phyloP scores from a whole-genome alignment of 1,140 invertebrate species.

The Palaemon carinicauda region DNA sequence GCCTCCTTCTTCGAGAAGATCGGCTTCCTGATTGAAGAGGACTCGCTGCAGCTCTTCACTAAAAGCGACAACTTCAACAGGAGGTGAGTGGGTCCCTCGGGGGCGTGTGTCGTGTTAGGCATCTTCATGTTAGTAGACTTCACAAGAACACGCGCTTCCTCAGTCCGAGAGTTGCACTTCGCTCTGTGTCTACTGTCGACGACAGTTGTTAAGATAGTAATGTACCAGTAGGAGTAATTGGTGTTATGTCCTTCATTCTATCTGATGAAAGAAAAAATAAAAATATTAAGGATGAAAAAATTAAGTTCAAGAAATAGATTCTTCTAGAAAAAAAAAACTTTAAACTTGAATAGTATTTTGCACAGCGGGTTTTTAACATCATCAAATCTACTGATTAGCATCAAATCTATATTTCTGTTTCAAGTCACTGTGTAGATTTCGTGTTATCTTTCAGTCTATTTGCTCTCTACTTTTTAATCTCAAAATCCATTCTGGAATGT shows the following conservation, averaged over 20 bases:
- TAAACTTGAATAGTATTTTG: no score
- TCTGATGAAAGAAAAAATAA: slow-evolving; percentile 20
- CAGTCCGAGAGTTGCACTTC: slow-evolving; percentile 42
- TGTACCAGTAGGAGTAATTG: slow-evolving; percentile 48
- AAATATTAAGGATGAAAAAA: slow-evolving; percentile 21
- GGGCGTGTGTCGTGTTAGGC: neutral
- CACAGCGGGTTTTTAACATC: no score
- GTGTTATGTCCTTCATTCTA: slow-evolving; percentile 17
- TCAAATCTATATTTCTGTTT: no score
- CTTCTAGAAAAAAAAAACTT: no score
- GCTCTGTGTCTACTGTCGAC: slow-evolving; percentile 15
- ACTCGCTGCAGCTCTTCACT: slow-evolving; percentile 95
- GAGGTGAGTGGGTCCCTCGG: slow-evolving; percentile 75
- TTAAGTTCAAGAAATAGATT: neutral
- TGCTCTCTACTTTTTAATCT: slow-evolving; percentile 14
- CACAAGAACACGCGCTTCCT: slow-evolving; percentile 13
- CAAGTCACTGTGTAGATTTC: neutral
- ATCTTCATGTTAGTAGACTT: slow-evolving; percentile 34
- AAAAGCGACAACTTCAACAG: slow-evolving; percentile 94
- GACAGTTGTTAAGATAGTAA: slow-evolving; percentile 38
- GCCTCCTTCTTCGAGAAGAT: slow-evolving; percentile 98
- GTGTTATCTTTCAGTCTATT: slow-evolving; percentile 22
- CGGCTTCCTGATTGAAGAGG: slow-evolving; percentile 97
- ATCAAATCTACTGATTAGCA: no score
- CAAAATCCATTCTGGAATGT: neutral